Conservation (phyloP, 1,140 invertebrate species). For the Microvelia longipes region DNA sequence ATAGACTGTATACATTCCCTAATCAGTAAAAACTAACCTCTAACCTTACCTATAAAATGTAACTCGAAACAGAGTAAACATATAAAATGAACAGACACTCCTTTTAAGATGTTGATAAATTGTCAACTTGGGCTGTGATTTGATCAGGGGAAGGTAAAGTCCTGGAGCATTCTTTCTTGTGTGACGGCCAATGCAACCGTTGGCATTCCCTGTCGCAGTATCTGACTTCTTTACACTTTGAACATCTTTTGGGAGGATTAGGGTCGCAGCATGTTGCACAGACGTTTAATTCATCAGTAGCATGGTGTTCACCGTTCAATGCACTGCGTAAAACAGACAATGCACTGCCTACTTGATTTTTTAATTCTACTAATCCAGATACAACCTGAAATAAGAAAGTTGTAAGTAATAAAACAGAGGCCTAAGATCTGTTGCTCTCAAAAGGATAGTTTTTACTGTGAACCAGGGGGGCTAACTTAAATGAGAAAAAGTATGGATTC, state of each 20-base stretch:
- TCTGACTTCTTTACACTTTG: conserved; percentile 82
- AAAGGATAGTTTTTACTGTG: too few relatives aligned
- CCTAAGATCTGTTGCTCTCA: too few relatives aligned
- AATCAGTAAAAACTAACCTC: too few relatives aligned
- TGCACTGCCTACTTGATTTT: conserved; percentile 41
- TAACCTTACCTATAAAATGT: too few relatives aligned
- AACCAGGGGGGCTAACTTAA: not conserved
- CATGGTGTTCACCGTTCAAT: conserved; percentile 71
- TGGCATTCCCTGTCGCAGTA: conserved; percentile 93
- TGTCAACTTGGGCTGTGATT: not conserved
- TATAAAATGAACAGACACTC: too few relatives aligned
- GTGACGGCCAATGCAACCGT: conserved; percentile 86
- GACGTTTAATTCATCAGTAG: conserved; percentile 44
- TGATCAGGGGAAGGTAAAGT: not conserved
- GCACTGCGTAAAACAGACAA: conserved; percentile 61
- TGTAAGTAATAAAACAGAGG: too few relatives aligned
- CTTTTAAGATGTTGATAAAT: not conserved
- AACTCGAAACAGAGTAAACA: too few relatives aligned
- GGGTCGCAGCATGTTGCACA: conserved; percentile 83
- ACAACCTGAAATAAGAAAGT: conserved; percentile 40
- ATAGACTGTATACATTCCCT: too few relatives aligned
- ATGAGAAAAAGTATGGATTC: too few relatives aligned
- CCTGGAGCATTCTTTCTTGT: conserved; percentile 65
- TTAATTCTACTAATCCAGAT: conserved; percentile 49
- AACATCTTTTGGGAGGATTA: conserved; percentile 79